These are phyloP conservation scores for Crypturellus tataupa DNA, from an alignment of 2,797 vertebrate genomes.

Conservation along the genomic window DNA sequence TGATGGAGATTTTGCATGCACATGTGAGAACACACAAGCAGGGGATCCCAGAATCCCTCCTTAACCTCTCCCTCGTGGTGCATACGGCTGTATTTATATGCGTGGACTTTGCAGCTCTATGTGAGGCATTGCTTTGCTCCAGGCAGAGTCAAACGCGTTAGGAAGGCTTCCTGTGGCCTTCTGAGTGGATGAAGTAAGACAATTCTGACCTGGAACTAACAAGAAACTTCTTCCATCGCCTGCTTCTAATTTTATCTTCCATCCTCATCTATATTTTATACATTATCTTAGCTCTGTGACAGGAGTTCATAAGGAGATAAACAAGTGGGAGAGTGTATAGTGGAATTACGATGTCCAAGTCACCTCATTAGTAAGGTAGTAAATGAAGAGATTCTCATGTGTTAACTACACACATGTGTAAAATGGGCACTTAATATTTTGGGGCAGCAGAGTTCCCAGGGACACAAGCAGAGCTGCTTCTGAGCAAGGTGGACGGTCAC, in stretches of 20 bases:
- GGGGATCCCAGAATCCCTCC: not conserved
- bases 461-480: not conserved
- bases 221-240: not conserved
- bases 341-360: not conserved
- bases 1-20: not conserved
- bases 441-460: not conserved
- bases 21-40: accelerated
- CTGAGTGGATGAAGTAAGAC: not conserved
- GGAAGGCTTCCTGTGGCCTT: not conserved
- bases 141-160: not conserved
- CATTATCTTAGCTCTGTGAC: not conserved
- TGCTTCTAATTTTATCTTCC: not conserved
- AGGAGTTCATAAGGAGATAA: not conserved
- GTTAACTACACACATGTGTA: not conserved
- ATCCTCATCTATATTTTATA: not conserved
- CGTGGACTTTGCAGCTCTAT: not conserved
- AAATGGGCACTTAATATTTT: not conserved
- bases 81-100: not conserved
- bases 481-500: not conserved
- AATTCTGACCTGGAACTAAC: not conserved
- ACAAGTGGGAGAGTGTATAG: not conserved
- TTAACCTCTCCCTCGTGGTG: not conserved
- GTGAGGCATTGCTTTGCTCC: not conserved
- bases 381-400: not conserved
- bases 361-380: not conserved